A percentile compares a stretch with the other conserved stretches of the same genome.
These are phyloP conservation scores for Plutomurus gul DNA, from an alignment of 1,140 invertebrate species.

Conservation along the genomic window DNA sequence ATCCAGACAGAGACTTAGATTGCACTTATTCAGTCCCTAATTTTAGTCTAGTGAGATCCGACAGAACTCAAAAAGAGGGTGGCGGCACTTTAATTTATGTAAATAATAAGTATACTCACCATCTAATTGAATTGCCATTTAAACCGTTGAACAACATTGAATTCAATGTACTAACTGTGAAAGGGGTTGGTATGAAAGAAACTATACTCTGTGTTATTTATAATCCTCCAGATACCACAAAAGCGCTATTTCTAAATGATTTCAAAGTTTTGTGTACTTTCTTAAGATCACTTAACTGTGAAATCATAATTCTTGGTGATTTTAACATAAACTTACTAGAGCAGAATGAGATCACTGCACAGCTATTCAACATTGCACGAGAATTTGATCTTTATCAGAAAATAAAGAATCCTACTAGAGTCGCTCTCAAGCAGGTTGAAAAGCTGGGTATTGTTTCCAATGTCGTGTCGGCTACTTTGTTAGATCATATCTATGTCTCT, in stretches of 20 bases:
- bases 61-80: no score
- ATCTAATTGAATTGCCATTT: no score
- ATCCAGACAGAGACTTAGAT: no score
- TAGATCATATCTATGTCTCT: not conserved
- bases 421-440: not conserved
- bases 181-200: not conserved
- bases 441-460: not conserved
- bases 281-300: not conserved
- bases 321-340: not conserved
- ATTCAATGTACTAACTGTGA: no score
- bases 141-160: no score
- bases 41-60: no score
- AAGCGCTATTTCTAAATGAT: not conserved
- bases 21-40: no score
- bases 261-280: not conserved
- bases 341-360: not conserved
- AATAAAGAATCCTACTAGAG: not conserved
- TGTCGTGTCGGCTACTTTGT: not conserved
- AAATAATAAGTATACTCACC: no score
- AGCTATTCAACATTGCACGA: not conserved
- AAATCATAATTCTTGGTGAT: not conserved
- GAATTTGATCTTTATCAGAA: not conserved
- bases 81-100: no score
- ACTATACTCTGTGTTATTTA: not conserved
- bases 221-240: not conserved